A percentile compares a stretch with the other conserved stretches of the same genome.
phyloP scores from a whole-genome alignment of 2,888 invertebrate species.

The Pterobdella sp. region DNA sequence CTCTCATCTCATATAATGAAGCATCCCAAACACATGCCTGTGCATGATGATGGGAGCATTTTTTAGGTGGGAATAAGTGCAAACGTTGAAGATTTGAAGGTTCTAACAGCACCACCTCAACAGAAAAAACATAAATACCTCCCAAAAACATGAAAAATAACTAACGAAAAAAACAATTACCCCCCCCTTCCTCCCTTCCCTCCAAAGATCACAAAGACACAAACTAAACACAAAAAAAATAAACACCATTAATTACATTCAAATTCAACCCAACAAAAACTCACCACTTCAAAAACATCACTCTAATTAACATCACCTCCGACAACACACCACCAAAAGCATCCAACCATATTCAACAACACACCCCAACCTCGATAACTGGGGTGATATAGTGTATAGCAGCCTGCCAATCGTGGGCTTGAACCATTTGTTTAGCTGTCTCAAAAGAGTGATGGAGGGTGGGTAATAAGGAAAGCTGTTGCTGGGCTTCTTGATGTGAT shows the following conservation, averaged over 20 bases:
- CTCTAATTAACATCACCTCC: neutral
- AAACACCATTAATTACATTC: neutral
- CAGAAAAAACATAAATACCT: neutral
- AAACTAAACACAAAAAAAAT: constrained; percentile 17
- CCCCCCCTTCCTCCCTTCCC: no score
- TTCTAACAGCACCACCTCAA: neutral
- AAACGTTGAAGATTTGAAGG: neutral
- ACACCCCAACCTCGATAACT: constrained; percentile 30
- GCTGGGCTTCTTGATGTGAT: neutral
- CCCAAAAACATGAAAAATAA: neutral
- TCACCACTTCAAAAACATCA: neutral
- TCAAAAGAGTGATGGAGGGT: neutral
- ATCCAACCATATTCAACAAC: neutral
- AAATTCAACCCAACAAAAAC: neutral
- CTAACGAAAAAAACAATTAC: no score
- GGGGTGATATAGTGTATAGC: constrained; percentile 28
- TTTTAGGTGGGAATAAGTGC: neutral
- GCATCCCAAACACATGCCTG: constrained; percentile 79
- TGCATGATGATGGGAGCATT: neutral
- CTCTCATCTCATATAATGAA: constrained; percentile 71
- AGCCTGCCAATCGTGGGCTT: neutral
- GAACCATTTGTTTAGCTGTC: neutral
- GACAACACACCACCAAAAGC: neutral
- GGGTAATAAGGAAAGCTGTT: neutral
- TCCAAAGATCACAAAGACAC: no score